A percentile compares a stretch with the other conserved stretches of the same genome.
Evolutionary conservation across 2,113 vertebrate genomes (phyloP).

Genomic region (Nesoenas mayeri): DNA sequence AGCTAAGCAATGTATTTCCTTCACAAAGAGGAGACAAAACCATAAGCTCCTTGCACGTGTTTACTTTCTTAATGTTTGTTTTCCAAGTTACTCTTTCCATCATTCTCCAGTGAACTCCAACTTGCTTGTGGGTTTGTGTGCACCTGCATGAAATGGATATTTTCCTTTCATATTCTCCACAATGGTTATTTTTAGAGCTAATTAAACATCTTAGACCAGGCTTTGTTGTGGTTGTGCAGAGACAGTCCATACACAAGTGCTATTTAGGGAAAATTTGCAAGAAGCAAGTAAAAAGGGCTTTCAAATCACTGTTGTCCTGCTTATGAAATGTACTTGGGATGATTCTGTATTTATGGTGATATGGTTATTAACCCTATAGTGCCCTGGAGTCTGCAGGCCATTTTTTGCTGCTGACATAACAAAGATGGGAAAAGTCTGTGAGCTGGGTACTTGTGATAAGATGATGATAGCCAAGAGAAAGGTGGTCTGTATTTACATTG

Average conservation of each 20-base stretch:
- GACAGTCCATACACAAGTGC: not conserved
- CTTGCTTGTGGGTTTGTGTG: not conserved
- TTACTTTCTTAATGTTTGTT: not conserved
- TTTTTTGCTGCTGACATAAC: not conserved
- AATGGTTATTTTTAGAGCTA: not conserved
- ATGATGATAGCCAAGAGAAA: not conserved
- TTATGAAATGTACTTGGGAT: not conserved
- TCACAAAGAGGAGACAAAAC: not conserved
- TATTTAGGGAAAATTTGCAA: not conserved
- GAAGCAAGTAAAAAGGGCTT: not conserved
- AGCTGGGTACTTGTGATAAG: not conserved
- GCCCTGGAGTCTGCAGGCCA: not conserved
- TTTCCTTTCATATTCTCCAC: not conserved
- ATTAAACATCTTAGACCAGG: not conserved
- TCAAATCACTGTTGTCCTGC: not conserved
- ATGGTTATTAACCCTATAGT: not conserved
- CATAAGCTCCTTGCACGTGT: not conserved
- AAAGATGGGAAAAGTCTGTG: not conserved
- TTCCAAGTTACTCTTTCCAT: not conserved
- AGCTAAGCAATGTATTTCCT: not conserved
- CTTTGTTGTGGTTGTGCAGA: not conserved
- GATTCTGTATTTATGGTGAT: not conserved
- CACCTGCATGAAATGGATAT: not conserved
- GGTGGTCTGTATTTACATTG: not conserved
- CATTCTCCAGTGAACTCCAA: not conserved